A percentile compares a stretch with the other conserved stretches of the same genome.
Evolutionary conservation across 2,797 vertebrate species (phyloP).

Genomic region (Lacerta viridis): DNA sequence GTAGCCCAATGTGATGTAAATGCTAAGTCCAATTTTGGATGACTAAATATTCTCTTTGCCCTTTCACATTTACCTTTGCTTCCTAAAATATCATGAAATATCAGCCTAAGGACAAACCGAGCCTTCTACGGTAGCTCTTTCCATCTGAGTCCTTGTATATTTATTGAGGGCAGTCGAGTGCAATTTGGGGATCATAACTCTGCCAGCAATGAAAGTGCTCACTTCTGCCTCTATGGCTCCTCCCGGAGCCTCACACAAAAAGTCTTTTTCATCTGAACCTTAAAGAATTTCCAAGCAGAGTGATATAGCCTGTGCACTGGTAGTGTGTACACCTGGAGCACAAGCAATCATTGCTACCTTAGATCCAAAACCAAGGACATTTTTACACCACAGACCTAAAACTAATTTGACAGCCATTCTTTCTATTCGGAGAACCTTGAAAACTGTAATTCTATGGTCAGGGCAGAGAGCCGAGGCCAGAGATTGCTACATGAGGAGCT

Average conservation of each 20-base stretch:
- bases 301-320: background rate
- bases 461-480: background rate
- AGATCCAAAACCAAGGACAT: background rate
- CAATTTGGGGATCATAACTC: constrained; percentile 27
- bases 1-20: constrained; percentile 56
- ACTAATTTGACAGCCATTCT: background rate
- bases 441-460: background rate
- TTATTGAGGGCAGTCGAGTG: constrained; percentile 28
- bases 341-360: background rate
- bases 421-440: background rate
- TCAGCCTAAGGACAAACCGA: constrained; percentile 12
- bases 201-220: constrained; percentile 3
- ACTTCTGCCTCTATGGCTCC: background rate
- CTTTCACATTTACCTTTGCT: constrained; percentile 52
- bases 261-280: background rate
- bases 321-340: background rate
- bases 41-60: constrained; percentile 48
- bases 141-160: constrained; percentile 28
- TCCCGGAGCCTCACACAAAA: background rate
- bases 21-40: constrained; percentile 44
- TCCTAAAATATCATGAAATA: constrained; percentile 52
- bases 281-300: constrained; percentile 2
- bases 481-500: background rate
- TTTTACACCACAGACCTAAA: background rate
- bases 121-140: background rate